A percentile compares a stretch with the other conserved stretches of the same genome.
Conservation (phyloP, 2,888 invertebrate species). For the Eupithecia subfuscata region DNA sequence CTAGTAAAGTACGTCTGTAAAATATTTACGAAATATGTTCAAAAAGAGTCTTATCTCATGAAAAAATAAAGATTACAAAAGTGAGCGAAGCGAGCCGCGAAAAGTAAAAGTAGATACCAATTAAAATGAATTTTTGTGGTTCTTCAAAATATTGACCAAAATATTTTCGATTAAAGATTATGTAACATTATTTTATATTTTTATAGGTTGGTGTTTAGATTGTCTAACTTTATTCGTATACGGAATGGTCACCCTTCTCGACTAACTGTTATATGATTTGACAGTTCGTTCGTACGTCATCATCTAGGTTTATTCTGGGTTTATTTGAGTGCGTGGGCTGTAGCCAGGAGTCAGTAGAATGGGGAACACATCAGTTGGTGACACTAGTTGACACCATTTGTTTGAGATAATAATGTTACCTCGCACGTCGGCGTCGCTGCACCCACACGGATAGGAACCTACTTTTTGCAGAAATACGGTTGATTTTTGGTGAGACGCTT, state of each 20-base stretch:
- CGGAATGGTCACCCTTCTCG: not conserved
- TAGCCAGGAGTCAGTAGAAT: not conserved
- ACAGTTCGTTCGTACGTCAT: constrained; percentile 1
- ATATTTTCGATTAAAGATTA: too few relatives aligned
- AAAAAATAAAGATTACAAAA: not conserved
- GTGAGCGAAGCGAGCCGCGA: not conserved
- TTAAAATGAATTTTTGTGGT: too few relatives aligned
- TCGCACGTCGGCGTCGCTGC: not conserved
- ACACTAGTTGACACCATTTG: constrained; percentile 12
- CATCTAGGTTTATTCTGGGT: not conserved
- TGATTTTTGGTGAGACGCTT: not conserved
- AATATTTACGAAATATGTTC: not conserved
- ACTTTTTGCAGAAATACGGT: not conserved
- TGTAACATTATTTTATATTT: not conserved
- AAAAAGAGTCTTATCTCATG: not conserved
- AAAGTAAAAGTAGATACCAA: too few relatives aligned
- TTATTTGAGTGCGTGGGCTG: constrained; percentile 4
- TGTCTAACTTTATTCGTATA: not conserved
- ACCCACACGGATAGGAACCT: not conserved
- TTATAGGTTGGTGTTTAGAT: not conserved
- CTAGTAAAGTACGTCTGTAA: not conserved
- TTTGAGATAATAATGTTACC: not conserved
- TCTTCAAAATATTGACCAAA: too few relatives aligned
- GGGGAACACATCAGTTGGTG: constrained; percentile 5
- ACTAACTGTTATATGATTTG: not conserved